Conservation (phyloP, 2,888 invertebrate species). For the Empis livida region DNA sequence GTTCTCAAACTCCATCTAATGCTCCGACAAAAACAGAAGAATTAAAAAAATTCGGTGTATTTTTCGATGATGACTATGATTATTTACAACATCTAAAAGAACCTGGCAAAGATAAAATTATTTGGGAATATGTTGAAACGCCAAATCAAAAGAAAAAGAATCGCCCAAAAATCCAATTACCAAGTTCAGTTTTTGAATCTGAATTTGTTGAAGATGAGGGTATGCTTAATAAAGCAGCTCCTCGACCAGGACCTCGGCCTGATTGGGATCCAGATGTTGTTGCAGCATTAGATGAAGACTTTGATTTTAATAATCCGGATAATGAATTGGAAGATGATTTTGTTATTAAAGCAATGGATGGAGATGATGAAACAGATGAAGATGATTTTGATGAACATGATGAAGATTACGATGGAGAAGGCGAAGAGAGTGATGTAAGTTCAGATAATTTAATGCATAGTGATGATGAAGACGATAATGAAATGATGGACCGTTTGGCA, state of each 20-base stretch:
- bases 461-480: slow-evolving; percentile 37
- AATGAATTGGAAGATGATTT: slow-evolving; percentile 89
- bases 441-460: slow-evolving; percentile 25
- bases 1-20: neutral
- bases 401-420: slow-evolving; percentile 16
- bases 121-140: slow-evolving; percentile 35
- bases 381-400: slow-evolving; percentile 19
- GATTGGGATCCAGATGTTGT: slow-evolving; percentile 86
- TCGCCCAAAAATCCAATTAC: slow-evolving; percentile 43
- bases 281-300: slow-evolving; percentile 88
- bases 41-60: slow-evolving; percentile 77
- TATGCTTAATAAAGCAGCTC: slow-evolving; percentile 33
- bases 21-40: slow-evolving; percentile 48
- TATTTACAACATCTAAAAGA: slow-evolving; percentile 76
- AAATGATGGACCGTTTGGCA: slow-evolving; percentile 30
- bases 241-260: slow-evolving; percentile 41
- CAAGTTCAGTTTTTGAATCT: slow-evolving; percentile 81
- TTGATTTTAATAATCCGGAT: slow-evolving; percentile 68
- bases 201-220: slow-evolving; percentile 75
- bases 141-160: slow-evolving; percentile 25
- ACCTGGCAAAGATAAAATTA: slow-evolving; percentile 25
- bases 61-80: slow-evolving; percentile 89
- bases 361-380: slow-evolving; percentile 19
- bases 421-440: slow-evolving; percentile 18
- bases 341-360: slow-evolving; percentile 53